Evolutionary conservation across 2,797 vertebrate species (phyloP), one percentile per base, ranked within the genome.

Genomic region (Dallia pectoralis): DNA sequence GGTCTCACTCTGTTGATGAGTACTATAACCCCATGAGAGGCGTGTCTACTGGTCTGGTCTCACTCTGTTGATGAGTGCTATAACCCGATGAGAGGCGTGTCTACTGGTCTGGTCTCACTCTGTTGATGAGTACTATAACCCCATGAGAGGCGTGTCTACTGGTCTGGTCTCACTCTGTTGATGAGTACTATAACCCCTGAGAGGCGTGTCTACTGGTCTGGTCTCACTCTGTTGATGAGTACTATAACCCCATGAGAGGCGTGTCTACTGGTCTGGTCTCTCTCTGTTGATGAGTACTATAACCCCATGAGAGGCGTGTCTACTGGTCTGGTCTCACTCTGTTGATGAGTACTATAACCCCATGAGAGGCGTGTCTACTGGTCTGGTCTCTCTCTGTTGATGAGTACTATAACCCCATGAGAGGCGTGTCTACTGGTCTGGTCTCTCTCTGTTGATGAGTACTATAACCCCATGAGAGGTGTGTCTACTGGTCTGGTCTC

Each of bases 271-370:
- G 16, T 22, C 19, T 22, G 49, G 19, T 53, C n/a, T 53, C 49
- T 53, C n/a, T 53, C 49, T 53, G 19, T 19, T 19, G 49, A 11
- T 53, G n/a, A 56, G 11, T 56, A 56, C 9, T 8, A 8, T 8
- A 22, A n/a, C 51, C n/a, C 51, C 51, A n/a, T n/a, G n/a, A 95
- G 81, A 94, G 95, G 97, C 90, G 95, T 75, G 0, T 5, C 19
- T 12, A 0, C 5, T 53, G 5, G 16, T 22, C 19, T 22, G 49
- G 19, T 53, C n/a, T 53, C 49, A 19, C n/a, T 53, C 49, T 53
- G 19, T 19, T 19, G 49, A 11, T 53, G n/a, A 56, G 11, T 56
- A 56, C 9, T 8, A 8, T 8, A 22, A n/a, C 51, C n/a, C 51
- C 51, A n/a, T n/a, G n/a, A 95, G 81, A 94, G 95, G 97, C 90